Evolutionary conservation across 2,113 vertebrate species (phyloP).

Genomic region (Ahaetulla prasina): DNA sequence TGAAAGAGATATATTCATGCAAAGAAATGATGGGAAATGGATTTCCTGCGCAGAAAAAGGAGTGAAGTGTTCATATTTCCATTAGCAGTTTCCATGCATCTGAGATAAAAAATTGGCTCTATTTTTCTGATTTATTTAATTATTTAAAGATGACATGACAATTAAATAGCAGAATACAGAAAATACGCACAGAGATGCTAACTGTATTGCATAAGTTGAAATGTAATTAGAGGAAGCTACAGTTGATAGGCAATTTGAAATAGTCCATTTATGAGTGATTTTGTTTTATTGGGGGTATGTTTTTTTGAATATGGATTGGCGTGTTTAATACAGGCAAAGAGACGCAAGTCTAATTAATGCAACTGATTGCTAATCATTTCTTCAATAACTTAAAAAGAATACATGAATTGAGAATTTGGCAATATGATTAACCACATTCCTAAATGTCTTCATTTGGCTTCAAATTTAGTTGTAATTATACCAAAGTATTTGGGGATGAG

Average conservation of each 20-base stretch:
- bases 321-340: neutral
- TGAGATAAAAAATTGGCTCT: neutral
- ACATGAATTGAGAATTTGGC: neutral
- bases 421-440: neutral
- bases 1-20: slow-evolving; percentile 33
- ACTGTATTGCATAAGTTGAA: neutral
- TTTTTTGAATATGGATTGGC: neutral
- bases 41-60: neutral
- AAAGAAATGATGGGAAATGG: neutral
- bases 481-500: neutral
- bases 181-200: neutral
- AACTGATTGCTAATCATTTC: neutral
- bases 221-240: neutral
- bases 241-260: neutral
- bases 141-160: neutral
- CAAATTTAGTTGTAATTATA: neutral
- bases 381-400: neutral
- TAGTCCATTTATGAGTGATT: too few relatives aligned
- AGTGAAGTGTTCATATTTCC: neutral
- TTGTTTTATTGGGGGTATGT: neutral
- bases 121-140: neutral
- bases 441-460: neutral
- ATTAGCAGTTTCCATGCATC: neutral
- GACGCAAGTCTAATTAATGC: neutral
- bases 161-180: neutral